phyloP scores from a whole-genome alignment of 1,140 invertebrate genomes.

The Epicauta chinensis region DNA sequence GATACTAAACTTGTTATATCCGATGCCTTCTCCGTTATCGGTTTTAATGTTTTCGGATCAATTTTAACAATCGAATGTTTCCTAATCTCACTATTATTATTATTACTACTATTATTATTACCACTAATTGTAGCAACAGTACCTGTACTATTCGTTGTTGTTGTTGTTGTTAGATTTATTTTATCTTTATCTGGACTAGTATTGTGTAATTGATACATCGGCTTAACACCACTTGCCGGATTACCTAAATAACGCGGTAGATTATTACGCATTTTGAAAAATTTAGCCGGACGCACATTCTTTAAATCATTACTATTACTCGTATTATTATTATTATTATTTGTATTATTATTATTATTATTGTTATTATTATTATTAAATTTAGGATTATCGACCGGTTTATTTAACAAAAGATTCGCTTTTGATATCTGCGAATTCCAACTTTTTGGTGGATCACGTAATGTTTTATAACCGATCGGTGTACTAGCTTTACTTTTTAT shows the following conservation, averaged over 20 bases:
- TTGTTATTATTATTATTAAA: too few species aligned
- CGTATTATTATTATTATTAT: neutral
- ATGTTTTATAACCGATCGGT: constrained; percentile 49
- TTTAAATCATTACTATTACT: constrained; percentile 19
- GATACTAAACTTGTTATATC: constrained; percentile 45
- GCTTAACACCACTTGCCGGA: constrained; percentile 55
- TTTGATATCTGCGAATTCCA: constrained; percentile 55
- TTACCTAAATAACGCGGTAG: constrained; percentile 53
- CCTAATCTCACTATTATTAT: constrained; percentile 28
- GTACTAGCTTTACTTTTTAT: constrained; percentile 37
- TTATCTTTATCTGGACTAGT: constrained; percentile 35
- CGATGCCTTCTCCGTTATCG: constrained; percentile 47
- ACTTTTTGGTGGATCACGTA: constrained; percentile 50
- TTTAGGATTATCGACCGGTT: constrained; percentile 4
- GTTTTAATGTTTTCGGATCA: constrained; percentile 54
- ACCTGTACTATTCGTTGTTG: too few species aligned
- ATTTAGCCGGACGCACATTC: constrained; percentile 46
- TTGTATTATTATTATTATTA: too few species aligned
- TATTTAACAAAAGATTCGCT: constrained; percentile 37
- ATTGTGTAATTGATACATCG: constrained; percentile 48
- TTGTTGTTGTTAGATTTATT: neutral
- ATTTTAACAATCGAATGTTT: constrained; percentile 51
- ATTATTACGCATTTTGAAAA: constrained; percentile 53
- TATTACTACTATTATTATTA: constrained; percentile 23
- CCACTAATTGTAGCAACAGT: too few species aligned